Evolutionary conservation across 2,888 invertebrate genomes (phyloP).

Genomic region (Pycnomerus fuliginosus): DNA sequence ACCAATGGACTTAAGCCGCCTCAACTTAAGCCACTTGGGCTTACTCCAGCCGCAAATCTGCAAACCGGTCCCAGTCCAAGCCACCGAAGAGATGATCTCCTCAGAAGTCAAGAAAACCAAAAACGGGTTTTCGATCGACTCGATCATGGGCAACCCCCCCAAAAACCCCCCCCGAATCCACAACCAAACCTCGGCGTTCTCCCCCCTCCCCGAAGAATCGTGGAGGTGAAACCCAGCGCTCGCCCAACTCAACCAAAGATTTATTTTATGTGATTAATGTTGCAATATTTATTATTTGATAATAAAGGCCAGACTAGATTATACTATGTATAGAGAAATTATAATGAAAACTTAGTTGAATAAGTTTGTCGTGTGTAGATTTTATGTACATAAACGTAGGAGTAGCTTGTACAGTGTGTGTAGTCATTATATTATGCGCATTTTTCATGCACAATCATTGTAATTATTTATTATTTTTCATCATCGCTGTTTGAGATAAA

Average conservation of each 20-base stretch:
- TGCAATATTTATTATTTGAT: constrained; percentile 42
- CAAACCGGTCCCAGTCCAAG: constrained; percentile 51
- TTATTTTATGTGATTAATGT: constrained; percentile 44
- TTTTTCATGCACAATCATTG: too few species aligned
- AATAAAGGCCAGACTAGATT: too few species aligned
- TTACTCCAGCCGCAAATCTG: constrained; percentile 54
- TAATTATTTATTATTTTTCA: too few species aligned
- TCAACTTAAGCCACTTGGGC: constrained; percentile 54
- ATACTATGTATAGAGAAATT: too few species aligned
- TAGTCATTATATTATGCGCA: too few species aligned
- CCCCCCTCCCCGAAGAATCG: constrained; percentile 68
- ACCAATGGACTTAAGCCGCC: constrained; percentile 63
- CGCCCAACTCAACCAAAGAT: constrained; percentile 1
- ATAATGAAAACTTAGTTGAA: too few species aligned
- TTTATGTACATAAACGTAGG: too few species aligned
- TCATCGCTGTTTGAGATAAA: too few species aligned
- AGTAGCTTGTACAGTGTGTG: too few species aligned
- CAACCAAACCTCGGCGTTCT: constrained; percentile 67
- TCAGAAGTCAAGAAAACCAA: constrained; percentile 55
- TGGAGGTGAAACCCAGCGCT: constrained; percentile 61
- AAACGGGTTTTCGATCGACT: constrained; percentile 64
- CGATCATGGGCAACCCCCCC: constrained; percentile 57
- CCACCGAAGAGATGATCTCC: constrained; percentile 47
- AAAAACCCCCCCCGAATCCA: constrained; percentile 46
- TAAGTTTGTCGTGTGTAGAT: too few species aligned